These are phyloP conservation scores for Platyscapa corneri DNA, from an alignment of 1,140 invertebrate genomes.

Conservation along the genomic window DNA sequence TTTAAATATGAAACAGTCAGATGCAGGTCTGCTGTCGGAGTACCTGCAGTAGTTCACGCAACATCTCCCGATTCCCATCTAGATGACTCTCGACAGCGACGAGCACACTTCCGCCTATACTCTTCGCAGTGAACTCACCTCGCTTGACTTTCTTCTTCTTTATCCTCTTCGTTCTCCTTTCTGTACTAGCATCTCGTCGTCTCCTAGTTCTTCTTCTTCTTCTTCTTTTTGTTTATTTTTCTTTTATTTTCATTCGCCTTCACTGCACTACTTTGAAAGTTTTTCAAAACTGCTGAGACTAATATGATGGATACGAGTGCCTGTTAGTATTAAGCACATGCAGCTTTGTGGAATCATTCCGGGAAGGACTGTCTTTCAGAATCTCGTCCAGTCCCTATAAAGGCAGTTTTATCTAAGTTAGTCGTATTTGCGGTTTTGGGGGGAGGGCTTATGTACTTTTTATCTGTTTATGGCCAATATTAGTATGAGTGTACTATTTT, in stretches of 20 bases:
- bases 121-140: not conserved
- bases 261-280: slow-evolving; percentile 46
- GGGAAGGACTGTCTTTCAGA: not conserved
- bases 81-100: slow-evolving; percentile 69
- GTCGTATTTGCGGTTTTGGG: too few species aligned
- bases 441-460: too few species aligned
- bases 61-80: slow-evolving; percentile 64
- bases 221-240: too few species aligned
- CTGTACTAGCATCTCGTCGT: not conserved
- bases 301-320: slow-evolving; percentile 50
- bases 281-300: slow-evolving; percentile 53
- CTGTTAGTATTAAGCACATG: slow-evolving; percentile 29
- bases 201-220: too few species aligned
- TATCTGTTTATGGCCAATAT: too few species aligned
- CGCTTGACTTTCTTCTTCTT: slow-evolving; percentile 46
- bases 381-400: not conserved
- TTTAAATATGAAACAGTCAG: slow-evolving; percentile 75
- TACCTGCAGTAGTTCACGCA: not conserved
- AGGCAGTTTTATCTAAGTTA: too few species aligned
- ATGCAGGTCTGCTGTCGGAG: slow-evolving; percentile 57
- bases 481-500: too few species aligned
- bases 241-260: too few species aligned
- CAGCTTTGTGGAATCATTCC: not conserved
- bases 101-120: not conserved
- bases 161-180: slow-evolving; percentile 6